Evolutionary conservation across 2,113 vertebrate species (phyloP).

Genomic region (Acinonyx jubatus): DNA sequence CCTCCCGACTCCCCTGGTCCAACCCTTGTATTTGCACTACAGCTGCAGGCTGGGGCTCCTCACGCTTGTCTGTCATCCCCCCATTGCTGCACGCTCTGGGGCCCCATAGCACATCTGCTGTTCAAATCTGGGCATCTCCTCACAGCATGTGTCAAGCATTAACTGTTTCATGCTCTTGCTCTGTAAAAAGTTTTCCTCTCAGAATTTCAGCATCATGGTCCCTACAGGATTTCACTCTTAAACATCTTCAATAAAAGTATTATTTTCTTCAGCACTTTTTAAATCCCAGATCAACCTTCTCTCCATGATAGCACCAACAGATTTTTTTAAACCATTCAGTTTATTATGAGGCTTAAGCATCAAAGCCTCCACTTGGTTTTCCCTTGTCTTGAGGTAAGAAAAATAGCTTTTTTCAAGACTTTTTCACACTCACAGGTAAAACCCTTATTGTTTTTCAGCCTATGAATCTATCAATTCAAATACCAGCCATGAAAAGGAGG

Average conservation of each 20-base stretch:
- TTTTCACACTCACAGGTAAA: neutral
- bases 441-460: conserved; percentile 39
- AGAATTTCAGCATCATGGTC: neutral
- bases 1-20: neutral
- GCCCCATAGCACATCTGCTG: neutral
- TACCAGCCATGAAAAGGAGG: neutral
- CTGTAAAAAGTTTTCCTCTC: neutral
- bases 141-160: neutral
- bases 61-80: neutral
- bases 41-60: neutral
- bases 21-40: neutral
- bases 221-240: neutral
- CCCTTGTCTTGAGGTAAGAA: neutral
- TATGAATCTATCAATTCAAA: neutral
- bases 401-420: neutral
- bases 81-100: neutral
- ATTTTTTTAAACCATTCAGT: neutral
- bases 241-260: neutral
- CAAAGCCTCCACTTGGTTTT: neutral
- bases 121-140: conserved; percentile 14
- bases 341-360: neutral
- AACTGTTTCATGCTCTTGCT: conserved; percentile 5
- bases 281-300: conserved; percentile 8
- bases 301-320: neutral
- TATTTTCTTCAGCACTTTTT: neutral